Base-by-base conservation (phyloP, 2,113 vertebrate genomes). In the Arothron firmamentum region DNA sequence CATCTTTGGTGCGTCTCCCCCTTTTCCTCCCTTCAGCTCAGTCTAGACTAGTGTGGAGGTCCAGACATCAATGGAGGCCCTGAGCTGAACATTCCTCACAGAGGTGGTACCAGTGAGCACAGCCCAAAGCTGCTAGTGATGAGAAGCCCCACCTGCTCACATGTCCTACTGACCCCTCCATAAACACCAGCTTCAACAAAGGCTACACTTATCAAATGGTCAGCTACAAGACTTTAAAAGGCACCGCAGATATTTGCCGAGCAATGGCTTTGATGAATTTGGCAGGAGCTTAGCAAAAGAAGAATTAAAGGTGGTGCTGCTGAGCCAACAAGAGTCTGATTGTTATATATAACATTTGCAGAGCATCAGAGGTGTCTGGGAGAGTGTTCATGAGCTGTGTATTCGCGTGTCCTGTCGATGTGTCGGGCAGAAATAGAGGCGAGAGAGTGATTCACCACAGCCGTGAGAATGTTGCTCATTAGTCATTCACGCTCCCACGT, bases 41-140 rank as follows among this genome's bases (percentile, higher is more conserved):
- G 59, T 77, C 72, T 79, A 82, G 75, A 72, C 65, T 31, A 10
- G 50, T 2, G 6, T 62, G 58, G 47, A 38, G 75, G 52, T 17
- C 16, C 55, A 74, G 72, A 54, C 66, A 73, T 65, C 61, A 73
- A 75, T 67, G 47, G n/a, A 20, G 59, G 52, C 54, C 59, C 62
- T 16, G 42, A 72, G 61, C 62, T 56, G 52, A 63, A 81, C 77
- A 85, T 89, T 86, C 87, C 86, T 80, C 74, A 69, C 68, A 47
- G 47, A 67, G 55, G 59, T 74, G 78, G 50, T 52, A 71, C 50
- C 62, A 41, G 52, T 19, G 28, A 69, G 45, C 46, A 15, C 21
- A 52, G 59, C 60, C 68, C 61, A 55, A 12, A 56, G 31, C 62
- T 53, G 55, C 55, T 70, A 64, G 67, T 80, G 81, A 75, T 62